Evolutionary conservation across 1,140 invertebrate genomes (phyloP).

Genomic region (Melanaphis sacchari): DNA sequence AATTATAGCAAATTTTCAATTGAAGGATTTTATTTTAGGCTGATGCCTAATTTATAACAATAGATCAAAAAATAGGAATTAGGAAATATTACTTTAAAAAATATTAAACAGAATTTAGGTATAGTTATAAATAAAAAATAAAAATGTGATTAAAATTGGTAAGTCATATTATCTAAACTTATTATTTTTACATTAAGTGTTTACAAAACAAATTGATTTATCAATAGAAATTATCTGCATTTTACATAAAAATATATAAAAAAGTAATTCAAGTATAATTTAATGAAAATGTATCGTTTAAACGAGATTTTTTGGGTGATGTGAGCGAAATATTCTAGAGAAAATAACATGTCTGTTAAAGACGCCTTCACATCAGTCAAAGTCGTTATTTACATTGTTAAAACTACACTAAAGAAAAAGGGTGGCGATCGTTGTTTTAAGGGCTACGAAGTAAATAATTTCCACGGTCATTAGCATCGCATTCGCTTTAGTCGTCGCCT

Average conservation of each 20-base stretch:
- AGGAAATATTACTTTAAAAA: not conserved
- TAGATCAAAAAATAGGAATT: not conserved
- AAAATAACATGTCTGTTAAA: not conserved
- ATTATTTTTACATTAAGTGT: not conserved
- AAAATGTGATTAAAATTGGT: not conserved
- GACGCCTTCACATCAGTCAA: not conserved
- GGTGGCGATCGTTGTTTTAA: slow-evolving; percentile 11
- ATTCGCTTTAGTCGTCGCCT: not conserved
- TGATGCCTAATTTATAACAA: not conserved
- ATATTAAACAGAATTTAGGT: not conserved
- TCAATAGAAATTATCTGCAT: not conserved
- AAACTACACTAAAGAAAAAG: not conserved
- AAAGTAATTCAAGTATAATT: not conserved
- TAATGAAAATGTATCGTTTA: not conserved
- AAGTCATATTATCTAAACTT: not conserved
- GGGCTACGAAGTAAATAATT: not conserved
- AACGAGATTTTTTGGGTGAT: not conserved
- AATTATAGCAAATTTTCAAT: not conserved
- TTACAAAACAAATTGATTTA: not conserved
- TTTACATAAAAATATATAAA: not conserved
- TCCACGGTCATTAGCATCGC: not conserved
- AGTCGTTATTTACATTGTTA: slow-evolving; percentile 30
- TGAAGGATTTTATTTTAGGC: not conserved
- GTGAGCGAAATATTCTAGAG: not conserved
- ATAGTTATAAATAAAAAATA: not conserved